Evolutionary conservation across 1,140 invertebrate genomes (phyloP), one percentile per base, ranked within the genome.

Genomic region (Eriocheir sinensis): DNA sequence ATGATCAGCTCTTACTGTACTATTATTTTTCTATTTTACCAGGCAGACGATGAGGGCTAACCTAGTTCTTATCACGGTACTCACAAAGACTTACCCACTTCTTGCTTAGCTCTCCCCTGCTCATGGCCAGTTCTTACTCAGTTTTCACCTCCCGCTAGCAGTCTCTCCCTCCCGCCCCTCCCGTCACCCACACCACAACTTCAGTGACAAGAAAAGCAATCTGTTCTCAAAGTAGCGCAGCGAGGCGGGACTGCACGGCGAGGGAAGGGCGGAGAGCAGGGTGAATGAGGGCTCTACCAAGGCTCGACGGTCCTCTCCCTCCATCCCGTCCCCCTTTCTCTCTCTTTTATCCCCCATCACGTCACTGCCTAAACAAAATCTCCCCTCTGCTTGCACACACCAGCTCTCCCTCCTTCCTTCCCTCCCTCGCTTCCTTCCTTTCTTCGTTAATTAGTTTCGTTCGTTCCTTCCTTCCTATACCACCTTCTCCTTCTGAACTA

Each of bases 241-340:
- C 38, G 21, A 88, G 15, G 38, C 9, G 38, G 38, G n/a, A 36
- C 85, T 30, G 30, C 30, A 41, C 30, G 85, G 30, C 36, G 8
- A 21, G 15, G 85, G 85, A 17, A 40, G 21, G 38, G 15, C 38
- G n/a, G 38, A 36, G n/a, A 41, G 85, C 44, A 88, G 41, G 48
- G 48, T 88, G 85, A 88, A 88, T 41, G 85, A 41, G 85, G 38
- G 8, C 15, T 21, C 81, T 36, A 36, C 81, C n/a, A n/a, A n/a
- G n/a, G n/a, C n/a, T n/a, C n/a, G n/a, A n/a, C n/a, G n/a, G n/a
- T 36, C 17, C 38, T n/a, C 85, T 27, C 30, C 83, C 21, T 27
- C 80, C n/a, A 12, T 30, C n/a, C 4, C 3, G 17, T 36, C 34
- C 30, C 9, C 12, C 80, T 36, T 32, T 12, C 34, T 32, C 80